phyloP scores from a whole-genome alignment of 2,888 invertebrate species.

The Eretmocerus hayati region DNA sequence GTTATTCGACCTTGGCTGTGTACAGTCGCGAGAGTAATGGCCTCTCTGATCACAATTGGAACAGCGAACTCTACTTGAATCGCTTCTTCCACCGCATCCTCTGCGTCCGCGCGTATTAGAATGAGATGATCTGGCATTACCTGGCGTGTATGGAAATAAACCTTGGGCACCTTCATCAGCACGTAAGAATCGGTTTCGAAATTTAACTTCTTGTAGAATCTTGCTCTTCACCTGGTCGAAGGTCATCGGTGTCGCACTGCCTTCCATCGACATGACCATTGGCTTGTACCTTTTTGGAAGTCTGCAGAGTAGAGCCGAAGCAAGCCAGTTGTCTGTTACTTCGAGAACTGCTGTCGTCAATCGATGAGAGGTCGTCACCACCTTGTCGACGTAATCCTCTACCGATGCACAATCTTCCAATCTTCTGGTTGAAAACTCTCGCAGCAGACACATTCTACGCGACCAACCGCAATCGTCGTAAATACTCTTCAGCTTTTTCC shows the following conservation, averaged over 20 bases:
- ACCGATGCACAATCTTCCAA: neutral
- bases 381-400: neutral
- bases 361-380: neutral
- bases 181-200: too few relatives aligned
- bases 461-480: neutral
- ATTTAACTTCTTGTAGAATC: neutral
- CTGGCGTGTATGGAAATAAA: neutral
- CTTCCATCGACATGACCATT: slow-evolving; percentile 1
- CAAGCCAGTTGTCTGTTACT: neutral
- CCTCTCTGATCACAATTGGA: neutral
- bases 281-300: neutral
- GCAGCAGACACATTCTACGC: neutral
- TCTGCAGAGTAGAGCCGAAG: neutral
- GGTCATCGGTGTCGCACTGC: neutral
- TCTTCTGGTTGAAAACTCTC: neutral
- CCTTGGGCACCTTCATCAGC: neutral
- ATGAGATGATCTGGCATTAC: neutral
- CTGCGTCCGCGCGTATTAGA: neutral
- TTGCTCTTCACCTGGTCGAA: neutral
- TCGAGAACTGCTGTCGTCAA: neutral
- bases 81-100: neutral
- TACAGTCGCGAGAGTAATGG: neutral
- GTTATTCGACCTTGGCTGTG: neutral
- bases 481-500: neutral
- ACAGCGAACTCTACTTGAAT: neutral